Base-by-base conservation (phyloP, 2,888 invertebrate species). In the Nebria brevicollis region DNA sequence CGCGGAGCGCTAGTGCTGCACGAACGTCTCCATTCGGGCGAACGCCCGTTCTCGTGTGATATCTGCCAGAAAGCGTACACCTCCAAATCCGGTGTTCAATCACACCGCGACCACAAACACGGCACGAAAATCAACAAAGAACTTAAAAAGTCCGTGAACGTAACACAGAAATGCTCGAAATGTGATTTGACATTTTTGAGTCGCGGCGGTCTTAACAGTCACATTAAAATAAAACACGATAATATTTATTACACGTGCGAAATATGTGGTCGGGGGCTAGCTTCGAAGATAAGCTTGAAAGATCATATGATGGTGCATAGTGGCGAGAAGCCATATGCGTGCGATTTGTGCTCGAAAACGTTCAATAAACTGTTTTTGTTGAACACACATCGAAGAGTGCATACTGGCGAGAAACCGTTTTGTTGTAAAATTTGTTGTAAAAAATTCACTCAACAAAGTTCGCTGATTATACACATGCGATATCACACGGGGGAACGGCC, bases 231-330 rank as follows among this genome's bases (percentile, higher is more conserved):
- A 0, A 89, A 89, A 81, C 89, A 88, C 0, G 88, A 89, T 15
- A 88, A 89, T 34, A 84, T 85, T 76, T 86, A 85, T 15, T 86
- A 87, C 79, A 83, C 84, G 3, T 89, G 89, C 77, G 86, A 87
- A 3, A 82, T 86, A 25, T 89, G 89, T 77, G 86, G 85, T 0
- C 89, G 88, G 83, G 83, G 84, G 0, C 89, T 89, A 78, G 85
- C 86, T 77, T 87, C 87, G 75, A 85, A 85, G n/a, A 88, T 88
- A 77, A 87, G 88, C 82, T 85, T 89, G 1, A 87, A 85, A 10
- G 86, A 85, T 2, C 92, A 92, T 84, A 91, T 91, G 89, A 87
- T 89, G 4, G 90, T 90, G 74, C 93, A 92, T 83, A 90, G 90
- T 68, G 73, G 73, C 11, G 70, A 66, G 2, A 54, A 41, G 10